Evolutionary conservation across 2,888 invertebrate species (phyloP).

Genomic region (Aphrophora alni): DNA sequence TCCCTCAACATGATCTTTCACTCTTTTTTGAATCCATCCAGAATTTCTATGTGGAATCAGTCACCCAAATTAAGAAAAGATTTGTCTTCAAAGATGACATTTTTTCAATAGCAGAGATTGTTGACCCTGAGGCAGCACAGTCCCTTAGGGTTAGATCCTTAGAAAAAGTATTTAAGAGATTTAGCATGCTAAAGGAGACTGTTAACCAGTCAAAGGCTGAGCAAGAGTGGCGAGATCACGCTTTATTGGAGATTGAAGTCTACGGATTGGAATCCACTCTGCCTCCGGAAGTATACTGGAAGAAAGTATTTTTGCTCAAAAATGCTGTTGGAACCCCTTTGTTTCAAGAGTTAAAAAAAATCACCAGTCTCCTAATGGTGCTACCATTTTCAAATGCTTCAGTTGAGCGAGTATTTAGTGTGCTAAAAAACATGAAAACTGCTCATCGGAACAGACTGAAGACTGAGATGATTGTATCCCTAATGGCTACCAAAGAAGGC

Average conservation of each 20-base stretch:
- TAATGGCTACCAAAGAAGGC: conserved; percentile 43
- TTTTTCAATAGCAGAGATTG: conserved; percentile 28
- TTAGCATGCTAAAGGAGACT: conserved; percentile 13
- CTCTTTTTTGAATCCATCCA: conserved; percentile 22
- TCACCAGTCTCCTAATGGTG: conserved; percentile 29
- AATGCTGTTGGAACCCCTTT: conserved; percentile 16
- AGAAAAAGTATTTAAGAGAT: conserved; percentile 27
- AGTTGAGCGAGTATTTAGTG: conserved; percentile 50
- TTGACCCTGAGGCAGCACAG: conserved; percentile 26
- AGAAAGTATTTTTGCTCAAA: conserved; percentile 26
- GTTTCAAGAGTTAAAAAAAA: conserved; percentile 25
- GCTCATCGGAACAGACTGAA: conserved; percentile 47
- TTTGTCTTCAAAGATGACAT: conserved; percentile 32
- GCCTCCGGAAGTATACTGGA: conserved; percentile 26
- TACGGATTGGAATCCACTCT: conserved; percentile 12
- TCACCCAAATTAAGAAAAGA: conserved; percentile 26
- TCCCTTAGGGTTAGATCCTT: conserved; percentile 25
- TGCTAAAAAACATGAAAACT: conserved; percentile 47
- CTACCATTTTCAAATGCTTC: conserved; percentile 49
- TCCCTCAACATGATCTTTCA: not conserved
- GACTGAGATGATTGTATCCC: conserved; percentile 46
- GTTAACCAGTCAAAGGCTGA: conserved; percentile 21
- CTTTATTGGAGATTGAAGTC: conserved; percentile 14
- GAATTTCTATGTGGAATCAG: conserved; percentile 21
- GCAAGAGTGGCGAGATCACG: conserved; percentile 34